Conservation (phyloP, 1,140 invertebrate genomes). For the Aplysia californica region DNA sequence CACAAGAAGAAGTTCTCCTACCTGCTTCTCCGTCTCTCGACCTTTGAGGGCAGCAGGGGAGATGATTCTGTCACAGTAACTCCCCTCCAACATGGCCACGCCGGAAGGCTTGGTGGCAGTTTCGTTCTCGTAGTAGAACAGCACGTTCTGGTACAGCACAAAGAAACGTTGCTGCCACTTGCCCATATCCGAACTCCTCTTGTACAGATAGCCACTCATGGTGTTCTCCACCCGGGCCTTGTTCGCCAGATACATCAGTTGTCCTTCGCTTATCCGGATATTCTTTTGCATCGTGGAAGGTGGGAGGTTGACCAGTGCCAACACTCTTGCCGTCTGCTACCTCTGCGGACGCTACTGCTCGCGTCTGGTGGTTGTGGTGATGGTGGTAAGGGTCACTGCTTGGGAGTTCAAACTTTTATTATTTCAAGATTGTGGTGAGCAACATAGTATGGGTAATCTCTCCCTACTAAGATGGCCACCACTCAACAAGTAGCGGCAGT, state of each 20-base stretch:
- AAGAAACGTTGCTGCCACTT: constrained; percentile 94
- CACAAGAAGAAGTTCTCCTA: constrained; percentile 31
- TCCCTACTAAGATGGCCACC: no score
- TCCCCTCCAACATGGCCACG: constrained; percentile 87
- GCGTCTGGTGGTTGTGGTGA: background rate
- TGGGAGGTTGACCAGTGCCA: background rate
- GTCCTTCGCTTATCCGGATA: constrained; percentile 75
- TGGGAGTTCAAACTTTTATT: background rate
- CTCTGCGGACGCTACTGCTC: no score
- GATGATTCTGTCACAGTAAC: constrained; percentile 86
- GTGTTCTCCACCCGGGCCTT: constrained; percentile 81
- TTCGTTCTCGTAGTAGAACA: constrained; percentile 93
- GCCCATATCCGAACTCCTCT: constrained; percentile 84
- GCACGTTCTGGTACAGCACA: constrained; percentile 90
- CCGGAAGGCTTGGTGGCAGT: constrained; percentile 79
- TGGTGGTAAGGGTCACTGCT: background rate
- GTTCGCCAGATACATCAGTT: constrained; percentile 84
- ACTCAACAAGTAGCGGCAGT: background rate
- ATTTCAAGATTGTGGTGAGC: background rate
- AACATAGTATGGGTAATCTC: no score
- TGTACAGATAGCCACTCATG: constrained; percentile 84
- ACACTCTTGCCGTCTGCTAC: background rate
- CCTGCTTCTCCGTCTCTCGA: constrained; percentile 64
- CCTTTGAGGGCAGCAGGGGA: constrained; percentile 56
- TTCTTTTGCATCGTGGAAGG: constrained; percentile 76